Evolutionary conservation across 1,140 invertebrate species (phyloP).

Genomic region (Augochlora pura): DNA sequence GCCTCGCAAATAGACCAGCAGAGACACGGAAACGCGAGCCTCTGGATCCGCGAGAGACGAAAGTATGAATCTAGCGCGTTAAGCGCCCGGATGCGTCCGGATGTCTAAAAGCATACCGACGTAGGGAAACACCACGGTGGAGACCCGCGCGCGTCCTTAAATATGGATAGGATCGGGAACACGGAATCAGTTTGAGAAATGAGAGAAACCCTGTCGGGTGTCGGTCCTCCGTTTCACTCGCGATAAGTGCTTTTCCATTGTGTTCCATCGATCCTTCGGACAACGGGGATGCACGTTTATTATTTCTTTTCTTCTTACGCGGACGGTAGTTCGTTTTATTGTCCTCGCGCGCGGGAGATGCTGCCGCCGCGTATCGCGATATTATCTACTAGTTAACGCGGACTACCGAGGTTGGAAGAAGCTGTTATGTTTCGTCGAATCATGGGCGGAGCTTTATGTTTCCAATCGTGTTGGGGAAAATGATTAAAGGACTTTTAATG

Average conservation of each 20-base stretch:
- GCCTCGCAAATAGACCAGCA: constrained; percentile 1
- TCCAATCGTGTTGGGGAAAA: no score
- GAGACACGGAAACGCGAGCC: not conserved
- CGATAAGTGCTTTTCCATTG: constrained; percentile 37
- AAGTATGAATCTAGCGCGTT: constrained; percentile 21
- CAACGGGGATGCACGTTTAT: not conserved
- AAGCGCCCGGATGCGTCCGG: not conserved
- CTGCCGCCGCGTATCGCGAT: no score
- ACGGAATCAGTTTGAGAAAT: constrained; percentile 1
- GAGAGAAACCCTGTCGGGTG: constrained; percentile 4
- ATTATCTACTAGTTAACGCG: no score
- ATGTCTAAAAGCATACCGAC: not conserved
- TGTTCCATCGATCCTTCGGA: constrained; percentile 2
- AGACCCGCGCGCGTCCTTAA: not conserved
- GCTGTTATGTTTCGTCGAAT: no score
- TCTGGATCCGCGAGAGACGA: not conserved
- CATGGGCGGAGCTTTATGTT: no score
- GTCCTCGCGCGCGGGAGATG: no score
- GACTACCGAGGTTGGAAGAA: no score
- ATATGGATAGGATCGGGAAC: constrained; percentile 25
- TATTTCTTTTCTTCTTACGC: no score
- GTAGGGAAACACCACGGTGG: not conserved
- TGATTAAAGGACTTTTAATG: no score
- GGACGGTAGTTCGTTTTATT: no score
- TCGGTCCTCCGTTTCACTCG: constrained; percentile 3